Evolutionary conservation across 2,113 vertebrate species (phyloP).

Genomic region (Zapornia atra): DNA sequence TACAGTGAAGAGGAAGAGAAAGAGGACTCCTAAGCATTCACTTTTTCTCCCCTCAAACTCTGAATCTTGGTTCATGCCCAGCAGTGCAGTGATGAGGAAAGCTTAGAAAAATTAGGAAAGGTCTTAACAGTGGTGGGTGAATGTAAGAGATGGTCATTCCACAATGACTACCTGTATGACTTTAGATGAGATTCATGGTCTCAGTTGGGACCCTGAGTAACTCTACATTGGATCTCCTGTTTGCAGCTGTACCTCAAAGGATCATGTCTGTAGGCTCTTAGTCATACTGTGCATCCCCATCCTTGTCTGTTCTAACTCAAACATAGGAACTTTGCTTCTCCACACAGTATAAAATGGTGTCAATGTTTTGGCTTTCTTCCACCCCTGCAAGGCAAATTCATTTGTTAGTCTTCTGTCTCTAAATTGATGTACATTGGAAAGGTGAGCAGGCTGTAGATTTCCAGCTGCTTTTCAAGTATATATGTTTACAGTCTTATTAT

Average conservation of each 20-base stretch:
- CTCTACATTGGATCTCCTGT: neutral
- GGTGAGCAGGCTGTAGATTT: neutral
- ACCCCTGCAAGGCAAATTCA: neutral
- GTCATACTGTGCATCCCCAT: neutral
- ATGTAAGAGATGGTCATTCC: neutral
- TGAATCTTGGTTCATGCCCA: neutral
- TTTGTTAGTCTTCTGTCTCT: neutral
- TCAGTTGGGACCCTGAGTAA: neutral
- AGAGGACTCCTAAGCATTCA: neutral
- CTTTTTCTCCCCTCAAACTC: rapidly evolving
- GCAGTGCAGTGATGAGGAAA: neutral
- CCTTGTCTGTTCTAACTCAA: neutral
- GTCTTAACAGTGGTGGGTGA: neutral
- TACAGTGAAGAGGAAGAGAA: neutral
- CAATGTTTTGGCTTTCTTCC: neutral
- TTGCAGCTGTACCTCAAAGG: neutral
- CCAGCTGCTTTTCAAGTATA: neutral
- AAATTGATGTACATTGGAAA: neutral
- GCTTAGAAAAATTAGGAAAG: neutral
- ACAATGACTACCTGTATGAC: neutral
- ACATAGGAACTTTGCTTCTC: neutral
- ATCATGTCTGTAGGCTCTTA: neutral
- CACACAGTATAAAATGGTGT: neutral
- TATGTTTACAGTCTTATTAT: neutral
- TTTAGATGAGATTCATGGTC: neutral